phyloP scores from a whole-genome alignment of 2,797 vertebrate genomes.

The Myotis pilosus region DNA sequence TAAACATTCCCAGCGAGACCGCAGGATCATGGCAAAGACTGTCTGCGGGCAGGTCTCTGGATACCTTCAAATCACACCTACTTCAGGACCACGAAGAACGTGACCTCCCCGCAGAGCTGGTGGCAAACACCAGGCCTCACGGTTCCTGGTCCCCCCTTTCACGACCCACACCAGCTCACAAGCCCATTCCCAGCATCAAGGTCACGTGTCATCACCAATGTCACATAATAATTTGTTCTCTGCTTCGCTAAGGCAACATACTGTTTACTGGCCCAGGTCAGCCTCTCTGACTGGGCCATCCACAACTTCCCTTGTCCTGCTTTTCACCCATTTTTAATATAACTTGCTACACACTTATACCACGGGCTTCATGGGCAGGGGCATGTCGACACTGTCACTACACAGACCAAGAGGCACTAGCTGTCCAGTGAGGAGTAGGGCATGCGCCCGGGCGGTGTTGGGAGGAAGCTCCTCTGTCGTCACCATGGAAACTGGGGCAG shows the following conservation, averaged over 20 bases:
- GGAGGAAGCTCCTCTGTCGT: accelerated
- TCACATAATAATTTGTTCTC: accelerated
- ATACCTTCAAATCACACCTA: accelerated
- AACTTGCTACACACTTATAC: neutral
- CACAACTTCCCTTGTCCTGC: neutral
- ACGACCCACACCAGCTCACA: accelerated
- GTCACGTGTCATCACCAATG: accelerated
- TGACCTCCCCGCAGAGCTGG: accelerated
- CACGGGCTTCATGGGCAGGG: neutral
- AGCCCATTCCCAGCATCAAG: neutral
- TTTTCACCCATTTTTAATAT: neutral
- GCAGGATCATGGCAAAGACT: too few relatives aligned
- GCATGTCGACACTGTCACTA: accelerated
- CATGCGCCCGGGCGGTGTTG: accelerated
- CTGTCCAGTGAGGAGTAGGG: neutral
- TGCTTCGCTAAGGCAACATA: accelerated
- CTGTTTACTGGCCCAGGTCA: neutral
- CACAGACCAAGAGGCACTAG: accelerated
- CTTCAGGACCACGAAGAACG: neutral
- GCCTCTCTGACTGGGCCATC: accelerated
- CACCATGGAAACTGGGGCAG: accelerated
- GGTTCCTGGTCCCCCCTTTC: too few relatives aligned
- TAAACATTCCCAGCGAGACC: neutral
- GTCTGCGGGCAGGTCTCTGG: accelerated
- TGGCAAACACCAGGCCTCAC: neutral